Evolutionary conservation across 2,797 vertebrate genomes (phyloP), one percentile per base, ranked within the genome.

Genomic region (Molossus alvarezi): DNA sequence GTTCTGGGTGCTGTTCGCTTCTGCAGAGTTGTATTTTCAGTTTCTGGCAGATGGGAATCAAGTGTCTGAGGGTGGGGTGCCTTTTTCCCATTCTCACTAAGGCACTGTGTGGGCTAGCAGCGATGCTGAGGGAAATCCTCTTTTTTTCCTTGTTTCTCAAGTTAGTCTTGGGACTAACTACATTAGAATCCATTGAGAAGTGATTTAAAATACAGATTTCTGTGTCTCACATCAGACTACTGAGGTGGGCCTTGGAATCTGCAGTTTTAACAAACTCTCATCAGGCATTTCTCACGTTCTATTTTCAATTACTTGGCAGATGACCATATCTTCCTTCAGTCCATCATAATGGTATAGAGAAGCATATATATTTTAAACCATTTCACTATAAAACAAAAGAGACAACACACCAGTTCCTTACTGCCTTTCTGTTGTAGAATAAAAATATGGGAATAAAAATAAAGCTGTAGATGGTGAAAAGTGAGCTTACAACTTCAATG

Each of bases 381-480:
- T 82, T 96, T 87, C 67, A 60, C 53, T 88, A 51, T 57, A 62
- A 84, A 90, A 91, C 41, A 71, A 96, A 75, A 80, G n/a, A 88
- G 65, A 60, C 11, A 48, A 71, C 48, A 76, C 8, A 41, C 5
- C 4, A 77, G 75, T 91, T 75, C 33, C 9, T 67, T 64, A 83
- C 65, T 90, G 27, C 51, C 25, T 14, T 69, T 95, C 21, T 79
- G 48, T 67, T 96, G 73, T 90, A 95, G 84, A 88, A 88, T 95
- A 33, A 91, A 96, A 96, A 57, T 23, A 10, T 72, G 21, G 20
- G 73, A 84, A 55, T 41, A 65, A 83, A 96, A 85, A 60, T 62
- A 25, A 23, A 92, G 29, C 48, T 33, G 6, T 27, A 62, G 17
- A 87, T 27, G 11, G 17, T 71, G 60, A 93, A 65, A 90, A 73